These are phyloP conservation scores for Clarias gariepinus DNA, from an alignment of 2,113 vertebrate species.

Conservation along the genomic window DNA sequence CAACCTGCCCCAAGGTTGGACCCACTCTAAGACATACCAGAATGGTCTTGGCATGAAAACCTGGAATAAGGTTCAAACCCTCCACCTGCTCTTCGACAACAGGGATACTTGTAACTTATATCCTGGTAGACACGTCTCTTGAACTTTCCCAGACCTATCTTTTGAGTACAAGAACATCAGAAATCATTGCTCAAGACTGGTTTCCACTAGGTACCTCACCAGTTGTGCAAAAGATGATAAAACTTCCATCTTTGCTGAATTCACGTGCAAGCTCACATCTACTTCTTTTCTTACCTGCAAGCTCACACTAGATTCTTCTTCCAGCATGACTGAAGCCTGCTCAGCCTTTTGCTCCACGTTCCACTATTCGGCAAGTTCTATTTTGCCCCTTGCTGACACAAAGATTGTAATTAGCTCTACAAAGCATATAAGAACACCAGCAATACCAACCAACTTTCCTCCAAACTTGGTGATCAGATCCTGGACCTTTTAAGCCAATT, in stretches of 20 bases:
- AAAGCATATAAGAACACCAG: background rate
- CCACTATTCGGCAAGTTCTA: background rate
- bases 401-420: background rate
- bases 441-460: background rate
- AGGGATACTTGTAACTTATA: background rate
- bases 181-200: background rate
- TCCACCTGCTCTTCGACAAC: background rate
- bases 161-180: background rate
- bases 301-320: background rate
- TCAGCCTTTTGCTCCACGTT: background rate
- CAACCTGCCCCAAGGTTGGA: background rate
- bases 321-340: background rate
- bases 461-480: background rate
- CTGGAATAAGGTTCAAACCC: background rate
- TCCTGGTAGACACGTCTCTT: background rate
- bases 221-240: background rate
- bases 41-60: no score
- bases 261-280: background rate
- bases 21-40: background rate
- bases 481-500: background rate
- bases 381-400: background rate
- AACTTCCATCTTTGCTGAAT: background rate
- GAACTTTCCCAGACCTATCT: background rate
- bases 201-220: background rate
- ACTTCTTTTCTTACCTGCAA: background rate